These are phyloP conservation scores for Cryptomyrus ogoouensis DNA, from an alignment of 2,113 vertebrate genomes.

Conservation along the genomic window DNA sequence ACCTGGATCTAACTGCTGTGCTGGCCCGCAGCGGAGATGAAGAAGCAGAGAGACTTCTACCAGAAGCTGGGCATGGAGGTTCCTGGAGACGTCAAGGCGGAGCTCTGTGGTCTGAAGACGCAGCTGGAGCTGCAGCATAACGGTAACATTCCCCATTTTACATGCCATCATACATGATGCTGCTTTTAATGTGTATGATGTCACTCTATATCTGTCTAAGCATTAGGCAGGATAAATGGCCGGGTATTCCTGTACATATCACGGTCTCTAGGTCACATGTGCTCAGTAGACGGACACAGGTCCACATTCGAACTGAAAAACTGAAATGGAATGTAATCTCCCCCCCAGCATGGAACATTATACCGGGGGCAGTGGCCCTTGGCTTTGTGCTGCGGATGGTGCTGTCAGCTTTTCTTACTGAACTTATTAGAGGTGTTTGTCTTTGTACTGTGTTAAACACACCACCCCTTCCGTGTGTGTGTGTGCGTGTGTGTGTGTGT, in stretches of 20 bases:
- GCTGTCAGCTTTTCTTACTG: not conserved
- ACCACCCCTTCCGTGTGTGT: not conserved
- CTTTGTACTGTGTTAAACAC: not conserved
- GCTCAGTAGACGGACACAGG: not conserved
- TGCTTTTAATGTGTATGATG: not conserved
- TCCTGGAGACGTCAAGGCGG: constrained; percentile 93
- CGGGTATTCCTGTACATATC: not conserved
- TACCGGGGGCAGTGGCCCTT: not conserved
- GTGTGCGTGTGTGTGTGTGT: not conserved
- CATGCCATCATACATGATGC: not conserved
- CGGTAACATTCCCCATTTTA: constrained; percentile 58
- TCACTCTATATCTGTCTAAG: not conserved
- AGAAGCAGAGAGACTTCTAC: constrained; percentile 96
- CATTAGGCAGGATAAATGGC: not conserved
- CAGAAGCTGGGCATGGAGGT: constrained; percentile 97
- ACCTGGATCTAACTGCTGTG: not conserved
- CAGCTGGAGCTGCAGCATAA: constrained; percentile 83
- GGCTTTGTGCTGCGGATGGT: not conserved
- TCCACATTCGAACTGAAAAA: not conserved
- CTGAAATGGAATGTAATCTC: not conserved
- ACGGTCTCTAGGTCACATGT: not conserved
- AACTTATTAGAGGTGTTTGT: not conserved
- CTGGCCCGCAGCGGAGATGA: constrained; percentile 80
- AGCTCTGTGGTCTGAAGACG: constrained; percentile 80
- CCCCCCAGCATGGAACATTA: not conserved